These are phyloP conservation scores for Nycticorax nycticorax DNA, from an alignment of 2,113 vertebrate species.

Conservation along the genomic window DNA sequence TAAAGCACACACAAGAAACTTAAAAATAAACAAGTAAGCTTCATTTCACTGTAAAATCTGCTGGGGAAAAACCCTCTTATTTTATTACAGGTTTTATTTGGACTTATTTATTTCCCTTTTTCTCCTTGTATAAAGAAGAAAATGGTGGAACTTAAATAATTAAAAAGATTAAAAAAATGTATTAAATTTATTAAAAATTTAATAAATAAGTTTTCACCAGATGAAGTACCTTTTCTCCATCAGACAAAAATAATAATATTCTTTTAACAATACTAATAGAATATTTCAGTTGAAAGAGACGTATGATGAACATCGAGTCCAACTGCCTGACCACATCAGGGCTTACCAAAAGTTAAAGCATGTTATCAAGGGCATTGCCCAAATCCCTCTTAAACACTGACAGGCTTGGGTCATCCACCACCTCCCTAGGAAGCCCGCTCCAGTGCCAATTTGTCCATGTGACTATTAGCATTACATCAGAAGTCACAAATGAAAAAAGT, in stretches of 20 bases:
- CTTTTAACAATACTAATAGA: not conserved
- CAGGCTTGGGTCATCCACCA: not conserved
- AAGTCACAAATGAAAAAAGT: not conserved
- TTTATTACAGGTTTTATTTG: not conserved
- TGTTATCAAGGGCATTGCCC: not conserved
- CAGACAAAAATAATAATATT: not conserved
- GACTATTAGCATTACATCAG: not conserved
- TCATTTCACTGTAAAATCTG: not conserved
- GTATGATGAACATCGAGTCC: not conserved
- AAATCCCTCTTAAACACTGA: not conserved
- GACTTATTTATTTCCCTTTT: not conserved
- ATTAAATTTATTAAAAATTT: too few species aligned
- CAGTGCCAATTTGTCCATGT: not conserved
- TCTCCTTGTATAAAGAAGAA: not conserved
- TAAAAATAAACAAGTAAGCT: not conserved
- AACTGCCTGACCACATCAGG: not conserved
- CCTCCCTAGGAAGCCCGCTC: not conserved
- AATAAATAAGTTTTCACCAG: not conserved
- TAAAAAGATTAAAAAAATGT: not conserved
- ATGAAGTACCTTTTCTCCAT: not conserved
- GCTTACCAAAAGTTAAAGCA: not conserved
- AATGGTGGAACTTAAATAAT: not conserved
- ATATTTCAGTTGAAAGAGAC: not conserved
- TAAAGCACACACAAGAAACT: not conserved
- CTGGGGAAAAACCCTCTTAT: not conserved